A percentile compares a stretch with the other conserved stretches of the same genome.
Evolutionary conservation across 2,113 vertebrate genomes (phyloP).

Genomic region (Sylvietta virens): DNA sequence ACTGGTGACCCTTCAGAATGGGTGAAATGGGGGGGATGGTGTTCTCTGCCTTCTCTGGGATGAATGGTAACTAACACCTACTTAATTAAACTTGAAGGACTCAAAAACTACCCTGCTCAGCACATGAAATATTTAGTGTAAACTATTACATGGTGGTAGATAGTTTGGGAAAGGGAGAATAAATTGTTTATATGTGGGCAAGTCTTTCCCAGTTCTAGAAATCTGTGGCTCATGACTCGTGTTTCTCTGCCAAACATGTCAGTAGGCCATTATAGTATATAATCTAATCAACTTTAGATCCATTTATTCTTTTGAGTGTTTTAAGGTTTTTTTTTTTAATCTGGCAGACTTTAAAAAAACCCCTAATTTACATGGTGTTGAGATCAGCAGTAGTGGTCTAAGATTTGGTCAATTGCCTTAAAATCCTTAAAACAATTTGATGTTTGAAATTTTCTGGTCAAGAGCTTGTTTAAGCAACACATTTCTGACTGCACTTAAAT

Average conservation of each 20-base stretch:
- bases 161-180: not conserved
- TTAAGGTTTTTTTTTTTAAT: not conserved
- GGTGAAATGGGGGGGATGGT: too few relatives aligned
- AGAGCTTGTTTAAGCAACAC: not conserved
- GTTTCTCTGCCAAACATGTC: not conserved
- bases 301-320: not conserved
- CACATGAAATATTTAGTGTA: not conserved
- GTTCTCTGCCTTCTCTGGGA: not conserved
- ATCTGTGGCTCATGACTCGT: not conserved
- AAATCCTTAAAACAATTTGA: not conserved
- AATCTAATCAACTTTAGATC: not conserved
- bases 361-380: not conserved
- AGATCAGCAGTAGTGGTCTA: not conserved
- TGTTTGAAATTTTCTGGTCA: not conserved
- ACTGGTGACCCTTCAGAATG: not conserved
- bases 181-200: not conserved
- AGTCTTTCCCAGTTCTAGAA: not conserved
- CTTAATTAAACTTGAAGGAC: not conserved
- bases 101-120: not conserved
- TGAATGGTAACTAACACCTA: not conserved
- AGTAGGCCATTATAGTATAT: not conserved
- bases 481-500: not conserved
- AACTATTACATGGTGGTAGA: not conserved
- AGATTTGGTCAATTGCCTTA: not conserved
- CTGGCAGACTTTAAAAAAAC: not conserved